Conservation (phyloP, 2,113 vertebrate species). For the Ranitomeya imitator region DNA sequence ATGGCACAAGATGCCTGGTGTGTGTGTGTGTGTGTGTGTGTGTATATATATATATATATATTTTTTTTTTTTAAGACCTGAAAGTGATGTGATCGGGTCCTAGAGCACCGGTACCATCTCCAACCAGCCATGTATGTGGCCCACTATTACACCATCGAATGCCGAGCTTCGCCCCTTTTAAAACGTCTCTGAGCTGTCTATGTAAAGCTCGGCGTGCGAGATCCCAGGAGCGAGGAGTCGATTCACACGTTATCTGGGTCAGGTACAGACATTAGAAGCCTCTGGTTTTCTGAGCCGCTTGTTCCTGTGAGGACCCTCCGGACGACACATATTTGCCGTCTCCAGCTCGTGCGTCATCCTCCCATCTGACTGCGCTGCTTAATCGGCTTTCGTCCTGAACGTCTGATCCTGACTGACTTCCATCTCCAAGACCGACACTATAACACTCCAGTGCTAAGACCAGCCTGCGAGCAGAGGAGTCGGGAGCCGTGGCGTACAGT, state of each 20-base stretch:
- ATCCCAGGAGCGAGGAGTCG: not conserved
- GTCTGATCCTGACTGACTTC: conserved; percentile 22
- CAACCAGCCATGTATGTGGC: not conserved
- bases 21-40: no score
- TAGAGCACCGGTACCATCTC: no score
- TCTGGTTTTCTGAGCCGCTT: not conserved
- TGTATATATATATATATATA: no score
- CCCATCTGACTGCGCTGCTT: not conserved
- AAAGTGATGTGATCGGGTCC: no score
- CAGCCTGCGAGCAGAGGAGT: not conserved
- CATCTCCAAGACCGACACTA: conserved; percentile 15
- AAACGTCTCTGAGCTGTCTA: not conserved
- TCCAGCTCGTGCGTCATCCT: conserved; percentile 23
- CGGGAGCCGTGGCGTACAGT: not conserved
- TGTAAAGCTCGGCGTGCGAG: not conserved
- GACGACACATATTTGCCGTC: not conserved
- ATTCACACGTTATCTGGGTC: not conserved
- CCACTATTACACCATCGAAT: no score
- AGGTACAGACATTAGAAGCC: not conserved
- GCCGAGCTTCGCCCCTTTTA: not conserved
- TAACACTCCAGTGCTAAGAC: conserved; percentile 18
- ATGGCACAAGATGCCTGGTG: no score
- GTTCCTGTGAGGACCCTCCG: not conserved
- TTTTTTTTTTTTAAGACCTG: no score
- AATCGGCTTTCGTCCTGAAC: conserved; percentile 48